Evolutionary conservation across 1,140 invertebrate species (phyloP).

Genomic region (Lordiphosa stackelbergi): DNA sequence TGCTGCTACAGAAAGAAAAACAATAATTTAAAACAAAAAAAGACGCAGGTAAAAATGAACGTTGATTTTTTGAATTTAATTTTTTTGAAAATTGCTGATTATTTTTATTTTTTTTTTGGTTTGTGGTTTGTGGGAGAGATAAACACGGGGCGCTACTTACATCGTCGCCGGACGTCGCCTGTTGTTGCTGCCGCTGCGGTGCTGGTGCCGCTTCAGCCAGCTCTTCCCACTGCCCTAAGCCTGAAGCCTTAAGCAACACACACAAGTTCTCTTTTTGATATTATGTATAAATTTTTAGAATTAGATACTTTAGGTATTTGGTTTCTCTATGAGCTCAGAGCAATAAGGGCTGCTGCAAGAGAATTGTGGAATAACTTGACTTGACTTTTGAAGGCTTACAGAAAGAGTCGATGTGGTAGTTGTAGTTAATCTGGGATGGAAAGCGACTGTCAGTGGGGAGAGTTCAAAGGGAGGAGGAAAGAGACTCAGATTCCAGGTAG

Average conservation of each 20-base stretch:
- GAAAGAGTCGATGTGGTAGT: too few species aligned
- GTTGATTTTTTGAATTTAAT: conserved; percentile 21
- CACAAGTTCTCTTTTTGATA: conserved; percentile 31
- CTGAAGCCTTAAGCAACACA: conserved; percentile 61
- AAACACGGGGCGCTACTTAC: conserved; percentile 61
- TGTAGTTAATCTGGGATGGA: too few species aligned
- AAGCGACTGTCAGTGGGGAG: too few species aligned
- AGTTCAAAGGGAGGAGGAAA: too few species aligned
- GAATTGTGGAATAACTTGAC: too few species aligned
- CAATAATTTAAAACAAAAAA: conserved; percentile 13
- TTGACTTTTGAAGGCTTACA: too few species aligned
- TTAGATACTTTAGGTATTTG: conserved; percentile 2
- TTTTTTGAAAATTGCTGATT: conserved; percentile 35
- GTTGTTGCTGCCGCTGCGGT: conserved; percentile 60
- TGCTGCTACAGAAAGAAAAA: conserved; percentile 21
- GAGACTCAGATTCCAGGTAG: too few species aligned
- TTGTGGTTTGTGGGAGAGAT: conserved; percentile 33
- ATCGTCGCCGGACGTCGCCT: conserved; percentile 65
- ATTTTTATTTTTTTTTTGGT: conserved; percentile 27
- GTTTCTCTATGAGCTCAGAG: conserved; percentile 23
- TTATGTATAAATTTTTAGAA: conserved; percentile 18
- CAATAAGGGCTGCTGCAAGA: neutral
- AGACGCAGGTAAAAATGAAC: conserved; percentile 20
- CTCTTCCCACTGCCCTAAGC: conserved; percentile 63
- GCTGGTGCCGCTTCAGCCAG: conserved; percentile 53